Evolutionary conservation across 2,113 vertebrate species (phyloP).

Genomic region (Neolamprologus toae): DNA sequence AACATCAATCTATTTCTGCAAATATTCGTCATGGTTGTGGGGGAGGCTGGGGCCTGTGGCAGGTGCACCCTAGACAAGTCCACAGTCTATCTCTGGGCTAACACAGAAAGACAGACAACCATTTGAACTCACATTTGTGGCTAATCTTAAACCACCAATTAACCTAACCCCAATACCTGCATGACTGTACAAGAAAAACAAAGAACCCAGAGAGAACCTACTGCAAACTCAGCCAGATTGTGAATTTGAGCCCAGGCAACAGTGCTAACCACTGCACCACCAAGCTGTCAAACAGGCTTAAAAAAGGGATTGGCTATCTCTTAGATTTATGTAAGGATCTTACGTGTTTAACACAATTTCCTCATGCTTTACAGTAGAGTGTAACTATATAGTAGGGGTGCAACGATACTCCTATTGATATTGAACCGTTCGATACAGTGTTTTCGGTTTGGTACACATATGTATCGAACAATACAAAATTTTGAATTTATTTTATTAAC

Average conservation of each 20-base stretch:
- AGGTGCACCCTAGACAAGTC: background rate
- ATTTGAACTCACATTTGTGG: background rate
- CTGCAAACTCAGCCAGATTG: background rate
- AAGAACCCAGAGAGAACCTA: background rate
- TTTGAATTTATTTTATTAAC: too few relatives aligned
- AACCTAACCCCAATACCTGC: rapidly evolving
- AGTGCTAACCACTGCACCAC: background rate
- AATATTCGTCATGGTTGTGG: background rate
- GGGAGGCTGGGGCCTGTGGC: background rate
- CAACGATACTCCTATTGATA: too few relatives aligned
- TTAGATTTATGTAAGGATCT: background rate
- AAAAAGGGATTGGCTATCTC: background rate
- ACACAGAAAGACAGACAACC: background rate
- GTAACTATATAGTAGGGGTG: background rate
- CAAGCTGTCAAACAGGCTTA: background rate
- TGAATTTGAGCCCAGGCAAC: rapidly evolving
- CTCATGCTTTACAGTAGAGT: background rate
- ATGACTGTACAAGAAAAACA: background rate
- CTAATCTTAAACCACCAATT: background rate
- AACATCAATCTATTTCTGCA: background rate
- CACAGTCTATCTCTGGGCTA: background rate
- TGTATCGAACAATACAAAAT: too few relatives aligned
- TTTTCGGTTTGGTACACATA: too few relatives aligned
- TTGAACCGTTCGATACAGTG: too few relatives aligned
- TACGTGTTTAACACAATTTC: background rate